Percentiles rank a stretch among this genome's conserved stretches.
Evolutionary conservation across 2,797 vertebrate genomes (phyloP).

Genomic region (Peromyscus melanophrys): DNA sequence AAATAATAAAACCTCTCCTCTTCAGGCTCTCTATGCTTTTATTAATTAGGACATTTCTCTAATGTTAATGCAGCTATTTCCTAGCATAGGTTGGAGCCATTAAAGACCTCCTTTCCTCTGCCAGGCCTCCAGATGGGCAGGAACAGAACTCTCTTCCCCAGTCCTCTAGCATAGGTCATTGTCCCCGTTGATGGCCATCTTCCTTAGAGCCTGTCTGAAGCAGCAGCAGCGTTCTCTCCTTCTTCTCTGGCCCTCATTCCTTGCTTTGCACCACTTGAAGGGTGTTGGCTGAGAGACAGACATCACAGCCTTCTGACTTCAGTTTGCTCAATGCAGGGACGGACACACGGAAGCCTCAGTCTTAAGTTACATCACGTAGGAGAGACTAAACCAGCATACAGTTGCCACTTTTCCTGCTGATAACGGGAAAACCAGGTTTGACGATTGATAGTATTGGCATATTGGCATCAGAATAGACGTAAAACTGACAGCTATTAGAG

Average conservation of each 20-base stretch:
- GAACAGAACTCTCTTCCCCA: slow-evolving; percentile 79
- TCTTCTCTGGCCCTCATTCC: background rate
- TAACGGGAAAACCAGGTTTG: background rate
- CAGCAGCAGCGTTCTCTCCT: slow-evolving; percentile 56
- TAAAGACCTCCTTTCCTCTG: slow-evolving; percentile 47
- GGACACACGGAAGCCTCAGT: background rate
- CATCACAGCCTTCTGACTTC: background rate
- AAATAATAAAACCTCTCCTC: slow-evolving; percentile 64
- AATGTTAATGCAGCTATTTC: slow-evolving; percentile 46
- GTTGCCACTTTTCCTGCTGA: slow-evolving; percentile 23
- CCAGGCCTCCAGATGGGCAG: background rate
- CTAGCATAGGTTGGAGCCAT: slow-evolving; percentile 74
- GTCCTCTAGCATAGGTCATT: slow-evolving; percentile 67
- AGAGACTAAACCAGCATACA: slow-evolving; percentile 50
- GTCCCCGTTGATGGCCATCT: slow-evolving; percentile 76
- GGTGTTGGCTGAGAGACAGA: slow-evolving; percentile 54
- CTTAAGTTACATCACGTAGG: background rate
- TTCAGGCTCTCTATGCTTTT: background rate
- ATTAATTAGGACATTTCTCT: slow-evolving; percentile 63
- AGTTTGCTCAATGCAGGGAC: background rate
- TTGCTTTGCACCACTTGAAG: slow-evolving; percentile 61
- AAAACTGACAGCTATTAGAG: background rate
- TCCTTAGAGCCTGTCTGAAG: slow-evolving; percentile 81
- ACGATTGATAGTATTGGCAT: background rate
- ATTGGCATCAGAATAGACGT: background rate